Base-by-base conservation (phyloP, 2,113 vertebrate genomes). In the Pogona vitticeps region DNA sequence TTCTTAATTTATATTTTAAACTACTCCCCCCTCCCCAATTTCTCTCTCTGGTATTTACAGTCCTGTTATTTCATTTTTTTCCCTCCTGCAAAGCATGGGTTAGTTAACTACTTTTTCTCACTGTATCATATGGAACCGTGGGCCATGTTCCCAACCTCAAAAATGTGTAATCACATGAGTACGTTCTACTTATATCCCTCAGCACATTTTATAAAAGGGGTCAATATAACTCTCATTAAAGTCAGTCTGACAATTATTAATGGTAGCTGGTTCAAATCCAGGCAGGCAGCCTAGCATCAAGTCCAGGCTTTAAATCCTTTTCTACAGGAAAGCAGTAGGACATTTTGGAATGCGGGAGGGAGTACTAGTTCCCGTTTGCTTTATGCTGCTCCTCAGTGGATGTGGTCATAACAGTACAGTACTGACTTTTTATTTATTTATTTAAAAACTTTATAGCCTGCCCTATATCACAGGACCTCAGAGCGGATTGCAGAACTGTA, bases 1-100 rank as follows among this genome's bases (percentile, higher is more conserved):
- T 91, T 28, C 85, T 92, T 70, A 87, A 26, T 84, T 90, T 81
- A n/a, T 88, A 88, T 92, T 92, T 90, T 92, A 84, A 86, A 73
- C 77, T 73, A 59, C 63, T 68, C 86, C 78, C 63, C 72, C 86
- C 78, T 88, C 91, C 91, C 89, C 91, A n/a, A 0, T 85, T 92
- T 79, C 80, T 76, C 63, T 0, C 92, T 93, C 90, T 26, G 72
- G 90, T 85, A 88, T 85, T 85, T 80, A 88, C 59, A 28, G 85
- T 90, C 87, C 88, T 88, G 17, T 52, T 76, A 82, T 88, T 93
- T 92, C 87, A 84, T 86, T 46, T 28, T 14, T 67, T 68, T 6
- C 3, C 1, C 9, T 8, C 40, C 6, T n/a, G 81, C 73, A 82
- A 86, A 85, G 67, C 38, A 36, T 61, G 52, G 0, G 33, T 70